Percentiles rank a stretch among this genome's conserved stretches.
These are phyloP conservation scores for Coelopa pilipes DNA, from an alignment of 2,888 invertebrate species.

Conservation along the genomic window DNA sequence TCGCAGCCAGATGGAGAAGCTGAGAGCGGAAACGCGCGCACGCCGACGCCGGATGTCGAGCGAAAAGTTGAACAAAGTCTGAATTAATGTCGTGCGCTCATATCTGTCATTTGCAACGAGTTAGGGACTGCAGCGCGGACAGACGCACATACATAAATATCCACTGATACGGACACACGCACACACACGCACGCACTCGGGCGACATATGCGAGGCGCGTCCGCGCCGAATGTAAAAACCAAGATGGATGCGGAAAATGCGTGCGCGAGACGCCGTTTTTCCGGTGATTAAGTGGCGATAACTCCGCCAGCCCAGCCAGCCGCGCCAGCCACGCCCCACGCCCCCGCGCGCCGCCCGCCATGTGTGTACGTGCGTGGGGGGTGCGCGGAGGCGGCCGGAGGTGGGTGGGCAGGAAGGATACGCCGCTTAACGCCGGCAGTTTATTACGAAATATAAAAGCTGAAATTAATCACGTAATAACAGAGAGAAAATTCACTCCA, in stretches of 20 bases:
- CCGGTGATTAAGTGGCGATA: conserved; percentile 60
- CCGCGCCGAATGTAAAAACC: conserved; percentile 21
- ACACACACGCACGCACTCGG: not conserved
- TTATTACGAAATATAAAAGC: conserved; percentile 26
- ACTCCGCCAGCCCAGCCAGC: conserved; percentile 43
- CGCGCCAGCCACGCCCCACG: conserved; percentile 32
- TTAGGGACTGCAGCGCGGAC: conserved; percentile 51
- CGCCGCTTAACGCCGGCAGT: conserved; percentile 5
- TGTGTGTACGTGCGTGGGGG: too few species aligned
- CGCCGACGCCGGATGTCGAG: not conserved
- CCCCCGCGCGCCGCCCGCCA: too few species aligned
- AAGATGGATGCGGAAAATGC: conserved; percentile 44
- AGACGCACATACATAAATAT: conserved; percentile 24
- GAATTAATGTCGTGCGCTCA: conserved; percentile 22
- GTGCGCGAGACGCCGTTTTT: conserved; percentile 52
- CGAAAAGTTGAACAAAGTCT: not conserved
- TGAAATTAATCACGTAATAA: conserved; percentile 30
- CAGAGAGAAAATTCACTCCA: conserved; percentile 17
- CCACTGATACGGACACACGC: conserved; percentile 5
- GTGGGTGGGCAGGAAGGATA: not conserved
- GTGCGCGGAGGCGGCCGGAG: not conserved
- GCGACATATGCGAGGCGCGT: too few species aligned
- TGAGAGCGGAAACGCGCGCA: not conserved
- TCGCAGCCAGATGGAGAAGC: not conserved
- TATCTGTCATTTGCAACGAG: conserved; percentile 50